Evolutionary conservation across 2,888 invertebrate species (phyloP).

Genomic region (Atethmia centrago): DNA sequence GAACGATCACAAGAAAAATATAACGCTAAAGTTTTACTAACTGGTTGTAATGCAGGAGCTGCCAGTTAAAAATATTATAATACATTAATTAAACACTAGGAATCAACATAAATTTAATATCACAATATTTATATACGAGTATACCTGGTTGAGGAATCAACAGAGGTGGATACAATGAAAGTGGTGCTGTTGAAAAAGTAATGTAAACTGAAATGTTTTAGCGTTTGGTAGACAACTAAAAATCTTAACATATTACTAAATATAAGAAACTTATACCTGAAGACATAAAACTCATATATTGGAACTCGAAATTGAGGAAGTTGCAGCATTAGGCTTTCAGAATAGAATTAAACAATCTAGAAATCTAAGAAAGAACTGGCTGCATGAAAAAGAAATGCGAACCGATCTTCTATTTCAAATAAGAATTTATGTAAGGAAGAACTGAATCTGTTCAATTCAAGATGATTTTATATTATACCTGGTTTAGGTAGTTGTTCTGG

Average conservation of each 20-base stretch:
- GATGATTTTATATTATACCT: conserved; percentile 3
- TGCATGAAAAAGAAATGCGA: background rate
- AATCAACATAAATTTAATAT: background rate
- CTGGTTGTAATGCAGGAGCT: background rate
- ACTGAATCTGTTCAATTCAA: background rate
- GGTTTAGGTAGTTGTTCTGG: background rate
- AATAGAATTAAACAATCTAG: background rate
- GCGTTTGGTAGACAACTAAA: background rate
- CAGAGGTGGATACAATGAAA: background rate
- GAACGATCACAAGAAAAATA: background rate
- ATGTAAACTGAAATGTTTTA: background rate
- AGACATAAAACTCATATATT: background rate
- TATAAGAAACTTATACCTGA: background rate
- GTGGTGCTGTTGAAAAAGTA: background rate
- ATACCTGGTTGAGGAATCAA: background rate
- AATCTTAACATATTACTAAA: background rate
- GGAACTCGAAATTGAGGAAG: background rate
- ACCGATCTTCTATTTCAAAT: background rate
- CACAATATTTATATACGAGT: background rate
- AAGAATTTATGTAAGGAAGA: background rate
- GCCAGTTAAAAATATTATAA: background rate
- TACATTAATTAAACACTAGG: too few relatives aligned
- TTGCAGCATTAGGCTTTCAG: too few relatives aligned
- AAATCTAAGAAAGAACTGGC: background rate
- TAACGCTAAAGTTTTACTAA: background rate